A percentile compares a stretch with the other conserved stretches of the same genome.
Conservation (phyloP, 2,113 vertebrate genomes). For the Cnemophilus loriae region DNA sequence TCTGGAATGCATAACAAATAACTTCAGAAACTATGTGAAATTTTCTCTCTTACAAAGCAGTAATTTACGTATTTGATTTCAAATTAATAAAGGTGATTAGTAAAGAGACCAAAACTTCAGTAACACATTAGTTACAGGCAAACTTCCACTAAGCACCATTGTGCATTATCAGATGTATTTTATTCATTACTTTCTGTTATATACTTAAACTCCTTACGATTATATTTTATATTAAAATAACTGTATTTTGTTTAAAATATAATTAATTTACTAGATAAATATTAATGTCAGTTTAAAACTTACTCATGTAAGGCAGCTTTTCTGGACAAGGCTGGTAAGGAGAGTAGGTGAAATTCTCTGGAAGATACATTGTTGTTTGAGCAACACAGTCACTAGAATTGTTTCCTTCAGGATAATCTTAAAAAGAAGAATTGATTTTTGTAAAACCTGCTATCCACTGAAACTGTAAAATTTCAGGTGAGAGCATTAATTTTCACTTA, state of each 20-base stretch:
- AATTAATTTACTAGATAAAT: neutral
- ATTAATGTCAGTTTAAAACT: constrained; percentile 64
- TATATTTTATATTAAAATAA: neutral
- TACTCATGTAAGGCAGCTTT: constrained; percentile 96
- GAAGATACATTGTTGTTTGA: constrained; percentile 90
- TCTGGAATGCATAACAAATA: neutral
- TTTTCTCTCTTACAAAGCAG: neutral
- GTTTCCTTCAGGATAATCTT: constrained; percentile 93
- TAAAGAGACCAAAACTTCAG: neutral
- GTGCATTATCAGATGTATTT: neutral
- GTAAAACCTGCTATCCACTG: neutral
- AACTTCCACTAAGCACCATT: neutral
- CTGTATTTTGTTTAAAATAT: neutral
- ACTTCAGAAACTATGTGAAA: neutral
- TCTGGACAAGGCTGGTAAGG: constrained; percentile 90
- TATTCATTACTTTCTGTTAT: neutral
- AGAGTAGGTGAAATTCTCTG: constrained; percentile 94
- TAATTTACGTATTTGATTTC: neutral
- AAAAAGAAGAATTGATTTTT: constrained; percentile 1
- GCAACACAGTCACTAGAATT: constrained; percentile 89
- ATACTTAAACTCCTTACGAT: neutral
- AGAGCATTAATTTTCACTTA: neutral
- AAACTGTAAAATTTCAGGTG: neutral
- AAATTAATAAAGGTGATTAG: neutral
- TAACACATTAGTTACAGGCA: neutral